Conservation (phyloP, 2,888 invertebrate genomes). For the Trimorus sp. region DNA sequence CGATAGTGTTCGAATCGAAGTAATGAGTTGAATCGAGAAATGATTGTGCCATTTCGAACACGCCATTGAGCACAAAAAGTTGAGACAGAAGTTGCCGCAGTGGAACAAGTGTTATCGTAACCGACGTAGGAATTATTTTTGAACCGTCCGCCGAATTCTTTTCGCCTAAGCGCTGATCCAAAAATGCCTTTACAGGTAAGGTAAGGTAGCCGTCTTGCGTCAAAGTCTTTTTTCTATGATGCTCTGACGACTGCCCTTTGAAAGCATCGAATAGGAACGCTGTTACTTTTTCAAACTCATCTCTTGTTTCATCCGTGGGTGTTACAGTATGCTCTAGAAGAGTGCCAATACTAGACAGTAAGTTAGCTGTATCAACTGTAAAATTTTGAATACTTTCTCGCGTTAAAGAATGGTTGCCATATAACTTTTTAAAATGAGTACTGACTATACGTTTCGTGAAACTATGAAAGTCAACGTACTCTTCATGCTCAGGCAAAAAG, state of each 20-base stretch:
- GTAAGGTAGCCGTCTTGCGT: slow-evolving; percentile 13
- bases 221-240: slow-evolving; percentile 28
- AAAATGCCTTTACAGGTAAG: slow-evolving; percentile 33
- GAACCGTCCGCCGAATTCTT: not conserved
- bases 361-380: slow-evolving; percentile 19
- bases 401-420: slow-evolving; percentile 7
- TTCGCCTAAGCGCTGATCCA: slow-evolving; percentile 27
- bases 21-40: slow-evolving; percentile 20
- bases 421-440: slow-evolving; percentile 36
- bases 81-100: slow-evolving; percentile 17
- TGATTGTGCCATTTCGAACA: slow-evolving; percentile 18
- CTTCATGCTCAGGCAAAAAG: not conserved
- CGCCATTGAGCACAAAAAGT: slow-evolving; percentile 24
- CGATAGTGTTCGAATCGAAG: not conserved
- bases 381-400: slow-evolving; percentile 13
- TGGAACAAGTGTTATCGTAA: slow-evolving; percentile 6
- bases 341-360: slow-evolving; percentile 10
- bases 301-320: slow-evolving; percentile 18
- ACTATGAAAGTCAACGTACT: slow-evolving; percentile 4
- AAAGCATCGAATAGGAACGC: slow-evolving; percentile 37
- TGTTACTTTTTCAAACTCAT: slow-evolving; percentile 13
- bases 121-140: slow-evolving; percentile 3
- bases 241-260: slow-evolving; percentile 31
- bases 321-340: slow-evolving; percentile 9
- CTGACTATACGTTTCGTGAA: slow-evolving; percentile 1